These are phyloP conservation scores for Oryctolagus cuniculus DNA, from an alignment of 2,113 vertebrate species.

Conservation along the genomic window mOryCun1.1 NC_091441.1:108434501-108435000, in stretches of 20 bases:
- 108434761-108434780: background rate
- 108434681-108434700: background rate
- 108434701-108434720: background rate
- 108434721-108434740: background rate
- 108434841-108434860: background rate
- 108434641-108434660: background rate
- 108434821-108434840: too few relatives aligned
- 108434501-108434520: background rate
- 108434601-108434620: background rate
- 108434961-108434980: background rate
- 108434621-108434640: background rate
- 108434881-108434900: background rate
- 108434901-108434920: background rate
- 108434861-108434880: background rate
- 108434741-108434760: background rate
- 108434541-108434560: background rate
- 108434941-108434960: background rate
- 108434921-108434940: background rate
- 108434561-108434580: background rate
- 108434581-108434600: background rate
- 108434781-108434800: background rate
- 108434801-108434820: too few relatives aligned
- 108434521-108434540: background rate
- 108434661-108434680: background rate
- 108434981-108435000: slow-evolving; percentile 58